A percentile compares a stretch with the other conserved stretches of the same genome.
phyloP scores from a whole-genome alignment of 2,797 vertebrate genomes.

The Rhinophrynus dorsalis region DNA sequence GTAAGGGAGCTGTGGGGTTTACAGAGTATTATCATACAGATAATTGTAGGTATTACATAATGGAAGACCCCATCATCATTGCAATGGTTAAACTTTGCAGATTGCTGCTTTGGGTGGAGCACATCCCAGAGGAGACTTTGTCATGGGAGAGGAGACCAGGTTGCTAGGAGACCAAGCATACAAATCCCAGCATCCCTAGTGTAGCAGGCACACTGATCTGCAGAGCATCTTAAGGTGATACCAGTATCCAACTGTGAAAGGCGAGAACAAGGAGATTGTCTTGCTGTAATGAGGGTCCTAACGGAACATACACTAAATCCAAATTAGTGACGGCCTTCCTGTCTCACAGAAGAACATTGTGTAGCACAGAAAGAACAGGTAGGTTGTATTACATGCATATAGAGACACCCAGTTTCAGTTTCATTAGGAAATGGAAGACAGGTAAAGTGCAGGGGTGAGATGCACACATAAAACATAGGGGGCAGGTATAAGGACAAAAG shows the following conservation, averaged over 20 bases:
- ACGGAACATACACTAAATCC: not conserved
- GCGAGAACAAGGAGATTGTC: not conserved
- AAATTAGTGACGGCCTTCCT: not conserved
- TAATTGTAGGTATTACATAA: too few species aligned
- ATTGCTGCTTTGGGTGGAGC: not conserved
- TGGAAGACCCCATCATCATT: too few species aligned
- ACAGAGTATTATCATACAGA: too few species aligned
- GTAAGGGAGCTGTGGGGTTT: too few species aligned
- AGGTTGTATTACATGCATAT: not conserved
- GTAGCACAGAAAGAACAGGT: conserved; percentile 4
- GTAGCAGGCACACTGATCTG: not conserved
- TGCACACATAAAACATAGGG: too few species aligned
- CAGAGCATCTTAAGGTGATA: not conserved
- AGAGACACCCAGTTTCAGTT: too few species aligned
- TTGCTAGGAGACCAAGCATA: conserved; percentile 30
- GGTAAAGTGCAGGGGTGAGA: too few species aligned
- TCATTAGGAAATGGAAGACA: too few species aligned
- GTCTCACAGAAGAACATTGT: not conserved
- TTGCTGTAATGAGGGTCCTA: not conserved
- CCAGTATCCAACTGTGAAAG: not conserved
- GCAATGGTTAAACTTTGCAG: not conserved
- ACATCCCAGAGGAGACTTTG: not conserved
- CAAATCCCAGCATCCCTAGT: conserved; percentile 24
- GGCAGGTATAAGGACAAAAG: too few species aligned
- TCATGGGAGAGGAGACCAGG: not conserved